Evolutionary conservation across 2,113 vertebrate species (phyloP).

Genomic region (Regulus satrapa): DNA sequence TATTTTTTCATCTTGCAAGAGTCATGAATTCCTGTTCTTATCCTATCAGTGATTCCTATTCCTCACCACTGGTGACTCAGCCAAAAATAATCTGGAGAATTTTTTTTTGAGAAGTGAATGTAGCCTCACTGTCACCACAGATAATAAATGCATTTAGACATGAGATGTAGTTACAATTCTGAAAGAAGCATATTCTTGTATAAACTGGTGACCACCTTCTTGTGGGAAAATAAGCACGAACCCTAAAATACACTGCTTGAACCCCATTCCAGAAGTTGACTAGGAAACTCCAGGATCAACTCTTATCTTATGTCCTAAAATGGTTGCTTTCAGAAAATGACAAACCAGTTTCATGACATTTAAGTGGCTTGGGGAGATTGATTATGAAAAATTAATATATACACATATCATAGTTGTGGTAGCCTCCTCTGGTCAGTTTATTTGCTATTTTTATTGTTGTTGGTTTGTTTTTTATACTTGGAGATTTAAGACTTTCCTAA

Average conservation of each 20-base stretch:
- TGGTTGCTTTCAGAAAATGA: not conserved
- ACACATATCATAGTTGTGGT: not conserved
- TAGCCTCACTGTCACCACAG: not conserved
- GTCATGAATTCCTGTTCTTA: fast-evolving
- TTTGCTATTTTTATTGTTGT: not conserved
- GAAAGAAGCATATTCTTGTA: not conserved
- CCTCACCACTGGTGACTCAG: not conserved
- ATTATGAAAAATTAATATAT: not conserved
- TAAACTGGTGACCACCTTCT: not conserved
- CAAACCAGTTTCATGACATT: not conserved
- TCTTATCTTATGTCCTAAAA: not conserved
- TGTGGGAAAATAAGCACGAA: not conserved
- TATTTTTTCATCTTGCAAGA: not conserved
- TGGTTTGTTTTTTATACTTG: not conserved
- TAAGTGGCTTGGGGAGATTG: not conserved
- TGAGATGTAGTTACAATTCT: not conserved
- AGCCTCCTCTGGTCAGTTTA: not conserved
- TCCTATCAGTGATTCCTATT: not conserved
- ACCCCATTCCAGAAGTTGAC: not conserved
- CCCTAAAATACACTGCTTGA: not conserved
- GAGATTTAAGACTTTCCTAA: not conserved
- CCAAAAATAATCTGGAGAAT: not conserved
- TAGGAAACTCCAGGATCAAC: not conserved
- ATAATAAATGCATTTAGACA: not conserved
- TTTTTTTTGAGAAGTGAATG: not conserved